These are phyloP conservation scores for Proisotoma minuta DNA, from an alignment of 2,888 invertebrate genomes.

Conservation along the genomic window DNA sequence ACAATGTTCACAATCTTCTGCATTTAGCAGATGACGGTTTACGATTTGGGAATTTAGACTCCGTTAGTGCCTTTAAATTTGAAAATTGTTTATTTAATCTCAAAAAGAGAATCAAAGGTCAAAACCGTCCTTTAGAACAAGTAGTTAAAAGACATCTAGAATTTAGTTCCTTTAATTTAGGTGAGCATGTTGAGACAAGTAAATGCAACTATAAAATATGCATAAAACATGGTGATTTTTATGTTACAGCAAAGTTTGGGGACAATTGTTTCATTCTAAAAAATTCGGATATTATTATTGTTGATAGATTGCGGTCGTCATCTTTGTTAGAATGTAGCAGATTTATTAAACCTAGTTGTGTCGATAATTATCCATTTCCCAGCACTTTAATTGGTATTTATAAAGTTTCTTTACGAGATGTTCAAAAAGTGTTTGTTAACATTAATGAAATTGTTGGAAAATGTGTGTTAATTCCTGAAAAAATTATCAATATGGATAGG, in stretches of 20 bases:
- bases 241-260: not conserved
- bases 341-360: not conserved
- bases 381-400: not conserved
- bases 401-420: not conserved
- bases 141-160: not conserved
- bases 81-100: not conserved
- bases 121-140: not conserved
- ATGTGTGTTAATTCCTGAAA: not conserved
- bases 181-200: not conserved
- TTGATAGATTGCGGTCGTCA: not conserved
- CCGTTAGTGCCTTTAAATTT: not conserved
- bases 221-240: not conserved
- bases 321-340: not conserved
- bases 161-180: not conserved
- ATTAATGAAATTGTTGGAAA: not conserved
- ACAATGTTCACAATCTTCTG: not conserved
- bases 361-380: not conserved
- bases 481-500: not conserved
- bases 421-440: not conserved
- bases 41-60: not conserved
- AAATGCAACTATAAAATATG: not conserved
- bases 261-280: not conserved
- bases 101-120: not conserved
- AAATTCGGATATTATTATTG: not conserved
- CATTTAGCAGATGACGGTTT: not conserved